Base-by-base conservation (phyloP, 2,113 vertebrate species). In the Petroica traversi region DNA sequence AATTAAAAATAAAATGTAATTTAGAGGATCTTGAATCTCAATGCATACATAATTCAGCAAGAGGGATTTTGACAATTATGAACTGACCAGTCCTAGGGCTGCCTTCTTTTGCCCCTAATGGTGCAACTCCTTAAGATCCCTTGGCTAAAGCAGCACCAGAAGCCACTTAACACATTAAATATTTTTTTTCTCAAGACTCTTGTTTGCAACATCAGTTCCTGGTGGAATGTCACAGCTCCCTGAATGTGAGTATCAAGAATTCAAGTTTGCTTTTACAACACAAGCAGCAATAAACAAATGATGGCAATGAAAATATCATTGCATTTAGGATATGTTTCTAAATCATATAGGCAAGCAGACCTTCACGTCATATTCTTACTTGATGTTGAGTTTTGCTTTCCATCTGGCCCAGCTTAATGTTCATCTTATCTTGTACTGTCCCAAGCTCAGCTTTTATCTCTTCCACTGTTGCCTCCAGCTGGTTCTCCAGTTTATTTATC, bases 401-500 rank as follows among this genome's bases (percentile, higher is more conserved):
- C 97, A 99, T 97, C 69, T 99, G 99, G 20, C 99, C 99, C 96
- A 99, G 97, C 97, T 99, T 99, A 69, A 59, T 95, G 92, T 99
- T 99, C 98, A 99, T 98, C 85, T 99, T 98, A 89, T 99, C 98
- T 94, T 99, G 99, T 54, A 99, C 98, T 0, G 98, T 98, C 26
- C 98, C 98, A 97, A 99, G 98, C 96, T 99, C 99, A 5, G 98
- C 98, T 97, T 98, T 99, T 95, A 99, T 98, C 97, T 99, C 99
- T 97, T 99, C 99, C 97, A 99, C 98, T 0, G 99, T 99, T 68
- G 99, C 99, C 95, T 99, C 99, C 95, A 99, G 93, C 97, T 99
- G 99, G 96, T 99, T 99, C 97, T 99, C 99, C 97, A 99, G 97
- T 97, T 99, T 99, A 92, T 96, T 98, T 97, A 99, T 98, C 24